Percentiles rank a stretch among this genome's conserved stretches.
Conservation (phyloP, 2,113 vertebrate species). For the Entelurus aequoreus region DNA sequence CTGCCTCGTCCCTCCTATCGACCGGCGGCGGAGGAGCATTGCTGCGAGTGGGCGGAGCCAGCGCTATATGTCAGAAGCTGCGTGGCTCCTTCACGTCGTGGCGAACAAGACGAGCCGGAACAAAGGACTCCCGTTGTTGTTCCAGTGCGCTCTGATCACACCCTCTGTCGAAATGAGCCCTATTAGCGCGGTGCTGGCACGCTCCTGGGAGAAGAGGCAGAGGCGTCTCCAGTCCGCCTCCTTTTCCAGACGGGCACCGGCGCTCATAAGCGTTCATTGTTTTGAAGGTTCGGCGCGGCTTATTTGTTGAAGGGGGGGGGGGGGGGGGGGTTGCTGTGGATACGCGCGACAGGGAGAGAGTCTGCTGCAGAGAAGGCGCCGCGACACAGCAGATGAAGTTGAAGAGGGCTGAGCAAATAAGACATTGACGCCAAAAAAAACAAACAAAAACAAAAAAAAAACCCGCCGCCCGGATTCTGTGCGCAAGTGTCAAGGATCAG, state of each 20-base stretch:
- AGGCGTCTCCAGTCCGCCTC: conserved; percentile 30
- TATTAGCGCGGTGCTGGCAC: conserved; percentile 50
- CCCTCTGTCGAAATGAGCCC: conserved; percentile 52
- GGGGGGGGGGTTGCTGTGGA: conserved; percentile 81
- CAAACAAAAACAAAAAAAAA: no score
- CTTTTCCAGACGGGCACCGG: conserved; percentile 37
- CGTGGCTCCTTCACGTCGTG: conserved; percentile 55
- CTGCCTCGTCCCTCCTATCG: conserved; percentile 56
- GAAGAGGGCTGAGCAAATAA: conserved; percentile 51
- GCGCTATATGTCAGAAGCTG: conserved; percentile 57
- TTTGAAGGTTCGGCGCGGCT: conserved; percentile 53
- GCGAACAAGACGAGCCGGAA: conserved; percentile 52
- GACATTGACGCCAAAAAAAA: conserved; percentile 45
- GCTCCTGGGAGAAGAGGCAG: conserved; percentile 37
- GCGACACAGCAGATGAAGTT: conserved; percentile 49
- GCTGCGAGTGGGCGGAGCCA: conserved; percentile 50
- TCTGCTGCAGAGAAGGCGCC: conserved; percentile 46
- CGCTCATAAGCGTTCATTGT: conserved; percentile 60
- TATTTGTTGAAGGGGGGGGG: conserved; percentile 81
- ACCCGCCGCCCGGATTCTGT: conserved; percentile 25
- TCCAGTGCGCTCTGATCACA: conserved; percentile 49
- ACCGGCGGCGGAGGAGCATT: conserved; percentile 57
- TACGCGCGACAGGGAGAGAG: conserved; percentile 67
- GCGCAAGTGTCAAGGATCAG: conserved; percentile 35
- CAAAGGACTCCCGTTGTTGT: conserved; percentile 55